Base-by-base conservation (phyloP, 2,888 invertebrate genomes). In the Lycia hirtaria region DNA sequence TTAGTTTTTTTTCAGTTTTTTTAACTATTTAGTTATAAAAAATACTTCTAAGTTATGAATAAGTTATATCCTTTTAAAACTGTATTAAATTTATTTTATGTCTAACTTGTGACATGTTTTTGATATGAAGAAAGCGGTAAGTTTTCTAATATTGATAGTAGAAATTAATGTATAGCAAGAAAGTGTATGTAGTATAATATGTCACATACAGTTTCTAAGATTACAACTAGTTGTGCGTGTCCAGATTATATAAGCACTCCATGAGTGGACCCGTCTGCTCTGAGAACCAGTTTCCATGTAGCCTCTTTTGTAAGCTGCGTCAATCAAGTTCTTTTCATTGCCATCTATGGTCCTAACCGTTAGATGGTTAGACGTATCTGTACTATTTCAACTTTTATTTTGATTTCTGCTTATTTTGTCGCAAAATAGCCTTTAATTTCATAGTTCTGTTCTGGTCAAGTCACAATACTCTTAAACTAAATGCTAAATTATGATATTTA, bases 221-320 rank as follows among this genome's bases (percentile, higher is more conserved):
- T 57, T 35, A 24, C 37, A 43, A 37, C 47, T 58, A 49, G 57
- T 59, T 48, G 33, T 33, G 28, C 45, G 43, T 55, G 48, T 30
- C 40, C 54, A 44, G 40, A 48, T 66, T 68, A 59, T 58, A 60
- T 68, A 64, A 68, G 24, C 56, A 15, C 58, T 54, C 49, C 62
- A 57, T 60, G 60, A 47, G 50, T 45, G 41, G 40, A 45, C 52
- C 45, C 48, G 45, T 58, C 50, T 37, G 56, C 62, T 58, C 56
- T 62, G 64, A 60, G 64, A 67, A 68, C 67, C 64, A 52, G 65
- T 64, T 62, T 50, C 62, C 45, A 28, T 50, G 51, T 57, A 43
- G 51, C 56, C 56, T 55, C 38, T 62, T 62, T 52, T 45, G 47
- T 56, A 35, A 26, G 61, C 53, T 54, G 51, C 37, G 20, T 51